These are phyloP conservation scores for Percina caprodes DNA, from an alignment of 2,113 vertebrate species.

Conservation along the genomic window DNA sequence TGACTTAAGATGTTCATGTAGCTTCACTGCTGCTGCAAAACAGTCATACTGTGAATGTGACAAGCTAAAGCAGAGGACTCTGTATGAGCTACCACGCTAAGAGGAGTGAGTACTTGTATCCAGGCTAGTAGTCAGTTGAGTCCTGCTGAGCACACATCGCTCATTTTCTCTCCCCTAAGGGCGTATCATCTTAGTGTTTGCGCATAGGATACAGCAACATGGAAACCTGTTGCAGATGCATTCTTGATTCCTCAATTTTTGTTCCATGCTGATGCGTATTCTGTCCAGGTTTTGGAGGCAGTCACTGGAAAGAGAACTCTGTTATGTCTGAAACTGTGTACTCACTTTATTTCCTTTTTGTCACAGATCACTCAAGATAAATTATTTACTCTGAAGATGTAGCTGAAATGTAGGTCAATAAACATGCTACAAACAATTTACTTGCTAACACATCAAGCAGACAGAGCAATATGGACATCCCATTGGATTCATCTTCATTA, in stretches of 20 bases:
- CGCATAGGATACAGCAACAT: constrained; percentile 39
- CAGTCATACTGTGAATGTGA: constrained; percentile 22
- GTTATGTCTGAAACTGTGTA: not conserved
- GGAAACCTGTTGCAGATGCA: constrained; percentile 27
- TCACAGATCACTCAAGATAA: not conserved
- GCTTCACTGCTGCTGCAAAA: constrained; percentile 6
- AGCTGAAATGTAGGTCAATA: not conserved
- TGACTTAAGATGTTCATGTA: not conserved
- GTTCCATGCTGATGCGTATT: constrained; percentile 1
- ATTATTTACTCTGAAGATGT: not conserved
- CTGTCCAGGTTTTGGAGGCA: not conserved
- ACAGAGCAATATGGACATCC: not conserved
- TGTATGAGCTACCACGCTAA: not conserved
- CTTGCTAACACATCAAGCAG: not conserved
- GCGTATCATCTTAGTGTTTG: constrained; percentile 50
- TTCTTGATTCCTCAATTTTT: constrained; percentile 9
- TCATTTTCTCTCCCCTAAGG: constrained; percentile 55
- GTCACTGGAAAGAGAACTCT: not conserved
- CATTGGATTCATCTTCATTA: not conserved
- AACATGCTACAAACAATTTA: too few species aligned
- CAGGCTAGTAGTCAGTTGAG: constrained; percentile 13
- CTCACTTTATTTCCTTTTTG: not conserved
- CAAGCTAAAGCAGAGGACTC: constrained; percentile 3
- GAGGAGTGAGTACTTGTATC: constrained; percentile 35
- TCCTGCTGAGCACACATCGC: constrained; percentile 47